Percentiles rank a stretch among this genome's conserved stretches.
Conservation (phyloP, 2,113 vertebrate species). For the Taurulus bubalis region DNA sequence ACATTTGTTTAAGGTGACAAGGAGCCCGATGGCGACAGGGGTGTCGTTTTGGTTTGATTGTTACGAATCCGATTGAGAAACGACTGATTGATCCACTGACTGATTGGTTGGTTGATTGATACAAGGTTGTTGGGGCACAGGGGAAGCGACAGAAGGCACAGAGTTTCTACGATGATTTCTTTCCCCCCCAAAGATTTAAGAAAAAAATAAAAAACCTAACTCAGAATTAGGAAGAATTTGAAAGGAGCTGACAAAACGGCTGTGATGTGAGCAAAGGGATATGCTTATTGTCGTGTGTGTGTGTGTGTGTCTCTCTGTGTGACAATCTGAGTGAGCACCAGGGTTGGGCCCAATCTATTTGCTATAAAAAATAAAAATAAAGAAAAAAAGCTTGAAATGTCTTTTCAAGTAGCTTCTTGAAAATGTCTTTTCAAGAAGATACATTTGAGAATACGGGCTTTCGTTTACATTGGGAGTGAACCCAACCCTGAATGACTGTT, state of each 20-base stretch:
- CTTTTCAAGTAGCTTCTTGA: too few relatives aligned
- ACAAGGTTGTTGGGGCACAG: background rate
- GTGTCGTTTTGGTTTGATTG: constrained; percentile 74
- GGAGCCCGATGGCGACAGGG: constrained; percentile 48
- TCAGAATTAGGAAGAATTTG: constrained; percentile 61
- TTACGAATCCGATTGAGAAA: constrained; percentile 74
- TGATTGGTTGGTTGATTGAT: constrained; percentile 67
- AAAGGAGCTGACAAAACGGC: constrained; percentile 53
- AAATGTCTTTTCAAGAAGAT: constrained; percentile 3
- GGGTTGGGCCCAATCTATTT: constrained; percentile 53
- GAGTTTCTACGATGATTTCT: constrained; percentile 66
- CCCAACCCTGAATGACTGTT: constrained; percentile 57
- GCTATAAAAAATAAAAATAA: background rate
- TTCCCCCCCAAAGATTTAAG: constrained; percentile 10
- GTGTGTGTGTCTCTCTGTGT: constrained; percentile 60
- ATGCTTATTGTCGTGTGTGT: constrained; percentile 48
- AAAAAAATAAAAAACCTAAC: background rate
- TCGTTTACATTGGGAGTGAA: constrained; percentile 40
- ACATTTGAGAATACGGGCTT: constrained; percentile 29
- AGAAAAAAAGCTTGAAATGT: constrained; percentile 6
- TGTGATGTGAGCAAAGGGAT: constrained; percentile 58
- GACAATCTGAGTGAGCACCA: constrained; percentile 54
- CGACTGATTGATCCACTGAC: constrained; percentile 62
- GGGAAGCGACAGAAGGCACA: constrained; percentile 81
- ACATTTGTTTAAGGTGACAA: constrained; percentile 70